Evolutionary conservation across 92 coral and sea anemone genomes (phyloP), one percentile per base, ranked within the genome.

Genomic region (Virgularia gustaviana): DNA sequence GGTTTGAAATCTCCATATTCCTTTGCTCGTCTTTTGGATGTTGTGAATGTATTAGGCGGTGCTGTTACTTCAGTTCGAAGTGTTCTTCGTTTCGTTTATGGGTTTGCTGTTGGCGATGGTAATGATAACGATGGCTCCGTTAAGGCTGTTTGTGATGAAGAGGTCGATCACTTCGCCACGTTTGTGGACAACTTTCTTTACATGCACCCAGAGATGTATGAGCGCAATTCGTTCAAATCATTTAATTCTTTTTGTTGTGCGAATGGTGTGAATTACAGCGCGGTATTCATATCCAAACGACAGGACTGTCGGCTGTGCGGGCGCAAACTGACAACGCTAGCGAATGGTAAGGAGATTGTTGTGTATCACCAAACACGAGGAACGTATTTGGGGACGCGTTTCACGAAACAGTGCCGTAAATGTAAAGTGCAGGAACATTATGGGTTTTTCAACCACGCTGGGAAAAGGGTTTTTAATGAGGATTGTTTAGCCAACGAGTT

Each of bases 351-450:
- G 20, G 75, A 31, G 38, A 54, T 77, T 28, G 63, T 77, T 49
- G 42, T 77, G 30, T 77, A 77, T 51, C 34, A 66, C 52, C 43
- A 20, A 18, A 38, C 57, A 37, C 70, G 33, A 38, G 72, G 77
- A n/a, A 65, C 43, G 31, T 77, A 77, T 66, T 37, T 77, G 5
- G 82, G 82, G 15, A 31, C 63, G 2, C 43, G 78, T 32, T 60
- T 65, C 2, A 67, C 82, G 29, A 77, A 77, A 41, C 10, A 25
- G n/a, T 77, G 82, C 56, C 32, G 53, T 22, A 77, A 36, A 24
- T 76, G 81, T 24, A 76, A 76, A 34, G 39, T 76, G 27, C 53
- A 64, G 15, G 81, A 76, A 63, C 81, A 76, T 36, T 64, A 76
- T 42, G 81, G 81, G 6, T 76, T 52, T 36, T 76, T 39, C 39